These are phyloP conservation scores for Drosophila trichaetosa DNA, from an alignment of 2,888 invertebrate species.

Conservation along the genomic window DNA sequence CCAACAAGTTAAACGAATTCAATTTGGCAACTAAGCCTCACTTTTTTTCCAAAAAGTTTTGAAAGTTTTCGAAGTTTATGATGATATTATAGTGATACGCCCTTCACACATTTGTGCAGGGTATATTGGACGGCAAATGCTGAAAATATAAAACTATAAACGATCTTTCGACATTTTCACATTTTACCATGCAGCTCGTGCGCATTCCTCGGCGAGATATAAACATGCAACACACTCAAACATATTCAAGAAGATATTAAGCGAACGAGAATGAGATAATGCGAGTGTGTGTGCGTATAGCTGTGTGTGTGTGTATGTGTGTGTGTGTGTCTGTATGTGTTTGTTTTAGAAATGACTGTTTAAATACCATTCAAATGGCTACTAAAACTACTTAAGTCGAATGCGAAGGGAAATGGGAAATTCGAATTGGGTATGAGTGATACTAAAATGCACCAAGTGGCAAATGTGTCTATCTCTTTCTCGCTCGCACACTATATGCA, in stretches of 20 bases:
- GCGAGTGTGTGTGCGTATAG: background rate
- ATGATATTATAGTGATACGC: background rate
- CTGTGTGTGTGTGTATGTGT: slow-evolving; percentile 28
- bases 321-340: slow-evolving; percentile 36
- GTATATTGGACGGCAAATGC: slow-evolving; percentile 1
- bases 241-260: slow-evolving; percentile 3
- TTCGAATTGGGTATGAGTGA: slow-evolving; percentile 30
- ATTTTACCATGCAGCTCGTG: slow-evolving; percentile 7
- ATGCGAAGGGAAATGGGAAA: slow-evolving; percentile 40
- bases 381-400: slow-evolving; percentile 70
- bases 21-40: background rate
- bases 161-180: slow-evolving; percentile 19
- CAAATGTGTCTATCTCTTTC: slow-evolving; percentile 25
- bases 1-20: background rate
- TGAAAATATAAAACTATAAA: slow-evolving; percentile 6
- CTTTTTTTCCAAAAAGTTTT: background rate
- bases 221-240: slow-evolving; percentile 34
- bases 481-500: background rate
- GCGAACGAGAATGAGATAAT: background rate
- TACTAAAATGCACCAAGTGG: slow-evolving; percentile 72
- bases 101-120: background rate
- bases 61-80: background rate
- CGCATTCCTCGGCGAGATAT: slow-evolving; percentile 20
- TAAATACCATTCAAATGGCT: slow-evolving; percentile 69
- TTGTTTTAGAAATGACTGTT: slow-evolving; percentile 56